Evolutionary conservation across 2,113 vertebrate species (phyloP), one percentile per base, ranked within the genome.

Genomic region (Anthoscopus minutus): DNA sequence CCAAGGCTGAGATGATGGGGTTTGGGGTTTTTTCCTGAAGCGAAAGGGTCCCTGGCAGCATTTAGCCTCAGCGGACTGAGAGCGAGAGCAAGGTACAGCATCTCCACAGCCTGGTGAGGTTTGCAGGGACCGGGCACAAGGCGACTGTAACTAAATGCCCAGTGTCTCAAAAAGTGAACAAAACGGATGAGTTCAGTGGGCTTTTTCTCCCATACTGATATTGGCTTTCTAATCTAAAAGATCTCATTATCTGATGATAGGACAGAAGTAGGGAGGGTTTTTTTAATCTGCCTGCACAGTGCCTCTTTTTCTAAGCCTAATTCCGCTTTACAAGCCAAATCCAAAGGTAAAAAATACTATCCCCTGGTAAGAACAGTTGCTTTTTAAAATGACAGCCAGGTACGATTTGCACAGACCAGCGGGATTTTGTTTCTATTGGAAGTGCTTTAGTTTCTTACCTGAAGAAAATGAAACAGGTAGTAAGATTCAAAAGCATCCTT

Each of bases 181-280:
- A 25, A 80, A 80, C 24, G 40, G 48, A 82, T 30, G 23, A 15
- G 33, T 85, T 51, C 45, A 14, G 62, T 4, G 54, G 66, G 66
- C n/a, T 77, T 85, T 91, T 91, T 15, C 54, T 87, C 54, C 67
- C 38, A 2, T 38, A 6, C 38, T 42, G 51, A 38, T 80, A 94
- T 31, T 91, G 87, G 74, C 81, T 94, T 94, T 89, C 84, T 95
- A 83, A 89, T 93, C 74, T 72, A 54, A 76, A 73, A 69, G 70
- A 94, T 89, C 93, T 93, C 87, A 44, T 94, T 95, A 94, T 84
- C 83, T 91, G 78, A 91, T 80, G 58, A 31, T 62, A 30, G 56
- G 11, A 73, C 48, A 53, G 62, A 85, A 85, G 57, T 25, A 81
- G 47, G 44, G 57, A 91, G 33, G 33, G 7, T 4, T 54, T 79